These are phyloP conservation scores for Cyanoderma ruficeps DNA, from an alignment of 2,113 vertebrate genomes.

Conservation along the genomic window DNA sequence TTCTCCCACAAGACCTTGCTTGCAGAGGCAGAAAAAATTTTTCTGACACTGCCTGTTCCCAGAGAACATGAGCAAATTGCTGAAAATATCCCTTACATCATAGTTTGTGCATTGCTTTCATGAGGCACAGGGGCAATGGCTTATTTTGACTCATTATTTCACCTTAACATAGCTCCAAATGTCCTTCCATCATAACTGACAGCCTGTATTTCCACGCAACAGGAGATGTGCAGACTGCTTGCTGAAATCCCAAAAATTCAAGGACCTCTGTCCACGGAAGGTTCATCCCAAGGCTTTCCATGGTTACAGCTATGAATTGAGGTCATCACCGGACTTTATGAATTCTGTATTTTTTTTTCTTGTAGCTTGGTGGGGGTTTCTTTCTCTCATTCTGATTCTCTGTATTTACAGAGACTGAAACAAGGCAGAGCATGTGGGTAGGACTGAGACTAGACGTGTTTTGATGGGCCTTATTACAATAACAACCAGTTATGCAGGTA, in stretches of 20 bases:
- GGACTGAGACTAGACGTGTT: not conserved
- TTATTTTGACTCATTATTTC: not conserved
- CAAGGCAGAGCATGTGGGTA: fast-evolving
- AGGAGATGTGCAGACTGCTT: not conserved
- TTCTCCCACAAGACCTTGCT: not conserved
- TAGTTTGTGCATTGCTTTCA: not conserved
- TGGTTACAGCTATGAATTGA: not conserved
- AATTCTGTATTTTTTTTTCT: not conserved
- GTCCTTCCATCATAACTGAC: not conserved
- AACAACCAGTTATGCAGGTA: not conserved
- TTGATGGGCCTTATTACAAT: not conserved
- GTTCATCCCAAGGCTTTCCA: not conserved
- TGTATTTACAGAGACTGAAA: not conserved
- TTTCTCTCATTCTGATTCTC: not conserved
- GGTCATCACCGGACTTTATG: not conserved
- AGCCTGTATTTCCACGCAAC: not conserved
- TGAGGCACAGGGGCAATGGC: not conserved
- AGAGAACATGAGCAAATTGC: not conserved
- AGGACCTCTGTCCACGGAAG: not conserved
- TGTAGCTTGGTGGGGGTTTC: not conserved
- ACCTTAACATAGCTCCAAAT: not conserved
- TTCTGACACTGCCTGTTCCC: not conserved
- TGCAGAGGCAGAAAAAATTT: not conserved
- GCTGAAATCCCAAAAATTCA: not conserved
- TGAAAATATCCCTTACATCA: not conserved